Evolutionary conservation across 2,797 vertebrate species (phyloP).

Genomic region (Pempheris klunzingeri): DNA sequence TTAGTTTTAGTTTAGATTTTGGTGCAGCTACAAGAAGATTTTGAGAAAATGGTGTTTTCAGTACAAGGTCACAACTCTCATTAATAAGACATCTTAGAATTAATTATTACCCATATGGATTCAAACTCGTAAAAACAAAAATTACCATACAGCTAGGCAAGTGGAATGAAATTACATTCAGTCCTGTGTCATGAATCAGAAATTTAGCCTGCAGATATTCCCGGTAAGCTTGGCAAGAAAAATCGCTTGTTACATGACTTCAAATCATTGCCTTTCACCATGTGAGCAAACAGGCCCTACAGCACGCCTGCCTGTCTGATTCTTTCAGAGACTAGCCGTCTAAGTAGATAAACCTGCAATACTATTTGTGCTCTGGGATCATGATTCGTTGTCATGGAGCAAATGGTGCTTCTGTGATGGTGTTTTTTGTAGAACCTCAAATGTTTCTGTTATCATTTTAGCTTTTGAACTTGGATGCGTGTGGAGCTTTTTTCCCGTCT

Average conservation of each 20-base stretch:
- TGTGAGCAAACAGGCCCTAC: background rate
- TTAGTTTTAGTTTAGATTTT: background rate
- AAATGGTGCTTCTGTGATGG: slow-evolving; percentile 1
- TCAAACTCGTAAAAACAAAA: background rate
- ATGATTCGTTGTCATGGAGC: background rate
- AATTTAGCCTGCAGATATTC: slow-evolving; percentile 7
- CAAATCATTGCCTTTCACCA: background rate
- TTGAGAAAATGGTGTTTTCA: background rate
- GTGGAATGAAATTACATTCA: background rate
- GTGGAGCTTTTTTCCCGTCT: background rate
- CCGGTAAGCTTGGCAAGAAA: background rate
- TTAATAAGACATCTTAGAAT: background rate
- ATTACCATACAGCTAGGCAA: background rate
- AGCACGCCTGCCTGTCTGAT: slow-evolving; percentile 16
- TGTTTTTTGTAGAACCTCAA: background rate
- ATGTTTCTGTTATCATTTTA: background rate
- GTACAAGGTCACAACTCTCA: background rate
- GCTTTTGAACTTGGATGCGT: slow-evolving; percentile 9
- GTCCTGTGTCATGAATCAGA: background rate
- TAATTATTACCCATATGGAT: background rate
- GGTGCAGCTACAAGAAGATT: background rate
- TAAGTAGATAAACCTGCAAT: slow-evolving; percentile 31
- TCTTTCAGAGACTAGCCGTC: slow-evolving; percentile 26
- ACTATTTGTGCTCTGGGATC: slow-evolving; percentile 17
- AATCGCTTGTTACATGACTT: slow-evolving; percentile 1